Conservation (phyloP, 2,113 vertebrate species). For the Ctenodactylus gundi region DNA sequence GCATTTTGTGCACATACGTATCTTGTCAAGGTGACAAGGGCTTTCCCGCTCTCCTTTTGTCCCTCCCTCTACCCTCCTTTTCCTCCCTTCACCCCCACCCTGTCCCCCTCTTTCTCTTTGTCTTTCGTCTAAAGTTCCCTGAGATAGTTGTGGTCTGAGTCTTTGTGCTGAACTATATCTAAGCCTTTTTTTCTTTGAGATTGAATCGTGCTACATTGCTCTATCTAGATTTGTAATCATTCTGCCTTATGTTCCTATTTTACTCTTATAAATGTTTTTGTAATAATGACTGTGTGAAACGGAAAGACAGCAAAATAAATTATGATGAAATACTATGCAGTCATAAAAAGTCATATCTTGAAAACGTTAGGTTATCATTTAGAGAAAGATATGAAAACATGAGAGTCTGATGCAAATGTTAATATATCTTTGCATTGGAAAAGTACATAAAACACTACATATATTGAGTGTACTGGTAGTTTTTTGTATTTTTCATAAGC, state of each 20-base stretch:
- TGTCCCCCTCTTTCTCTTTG: no score
- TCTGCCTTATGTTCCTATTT: not conserved
- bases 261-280: conserved; percentile 7
- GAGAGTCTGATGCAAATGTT: not conserved
- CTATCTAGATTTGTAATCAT: not conserved
- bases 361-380: not conserved
- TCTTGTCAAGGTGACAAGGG: no score
- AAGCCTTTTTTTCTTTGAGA: not conserved
- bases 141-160: no score
- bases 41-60: no score
- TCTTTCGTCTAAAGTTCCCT: no score
- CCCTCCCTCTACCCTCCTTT: no score
- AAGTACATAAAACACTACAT: not conserved
- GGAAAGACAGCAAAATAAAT: not conserved
- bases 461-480: not conserved
- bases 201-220: not conserved
- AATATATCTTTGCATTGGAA: conserved; percentile 25
- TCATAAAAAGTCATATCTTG: not conserved
- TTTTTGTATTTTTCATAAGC: conserved; percentile 21
- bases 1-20: no score
- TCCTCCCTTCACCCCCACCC: no score
- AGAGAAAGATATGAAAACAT: not conserved
- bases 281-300: not conserved
- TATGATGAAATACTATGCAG: not conserved
- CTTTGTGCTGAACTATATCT: not conserved